These are phyloP conservation scores for Diaphora mendica DNA, from an alignment of 2,888 invertebrate species.

Conservation along the genomic window DNA sequence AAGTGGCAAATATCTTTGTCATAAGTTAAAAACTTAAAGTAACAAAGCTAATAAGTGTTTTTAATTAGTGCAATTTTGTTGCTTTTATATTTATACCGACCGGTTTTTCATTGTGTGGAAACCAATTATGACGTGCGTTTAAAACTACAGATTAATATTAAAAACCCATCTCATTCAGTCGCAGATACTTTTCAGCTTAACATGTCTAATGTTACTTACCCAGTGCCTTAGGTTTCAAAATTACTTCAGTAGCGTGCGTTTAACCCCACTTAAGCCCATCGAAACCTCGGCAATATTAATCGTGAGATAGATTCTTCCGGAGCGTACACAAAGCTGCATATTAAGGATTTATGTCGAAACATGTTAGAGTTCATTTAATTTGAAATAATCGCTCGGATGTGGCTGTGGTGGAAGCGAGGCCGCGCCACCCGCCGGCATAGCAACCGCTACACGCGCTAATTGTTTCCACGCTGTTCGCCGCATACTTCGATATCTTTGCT, in stretches of 20 bases:
- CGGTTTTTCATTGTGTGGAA: neutral
- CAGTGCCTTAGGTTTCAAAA: slow-evolving; percentile 1
- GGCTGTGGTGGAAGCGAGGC: slow-evolving; percentile 37
- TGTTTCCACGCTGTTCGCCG: slow-evolving; percentile 41
- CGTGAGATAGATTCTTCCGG: slow-evolving; percentile 17
- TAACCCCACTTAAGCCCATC: slow-evolving; percentile 8
- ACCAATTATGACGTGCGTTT: neutral
- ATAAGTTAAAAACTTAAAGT: no score
- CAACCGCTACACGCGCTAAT: slow-evolving; percentile 53
- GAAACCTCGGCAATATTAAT: slow-evolving; percentile 18
- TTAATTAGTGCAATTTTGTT: no score
- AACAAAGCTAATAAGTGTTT: no score
- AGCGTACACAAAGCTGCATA: slow-evolving; percentile 15
- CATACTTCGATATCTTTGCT: slow-evolving; percentile 28
- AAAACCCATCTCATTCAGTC: neutral
- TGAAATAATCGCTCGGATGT: slow-evolving; percentile 57
- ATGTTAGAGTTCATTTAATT: slow-evolving; percentile 60
- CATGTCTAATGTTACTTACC: neutral
- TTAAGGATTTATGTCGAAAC: slow-evolving; percentile 52
- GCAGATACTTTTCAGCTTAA: neutral
- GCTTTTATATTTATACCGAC: no score
- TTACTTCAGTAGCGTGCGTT: slow-evolving; percentile 21
- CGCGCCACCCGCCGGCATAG: slow-evolving; percentile 40
- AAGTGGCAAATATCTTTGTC: no score
- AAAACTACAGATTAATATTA: neutral